Base-by-base conservation (phyloP, 2,797 vertebrate species). In the Glossophaga mutica region DNA sequence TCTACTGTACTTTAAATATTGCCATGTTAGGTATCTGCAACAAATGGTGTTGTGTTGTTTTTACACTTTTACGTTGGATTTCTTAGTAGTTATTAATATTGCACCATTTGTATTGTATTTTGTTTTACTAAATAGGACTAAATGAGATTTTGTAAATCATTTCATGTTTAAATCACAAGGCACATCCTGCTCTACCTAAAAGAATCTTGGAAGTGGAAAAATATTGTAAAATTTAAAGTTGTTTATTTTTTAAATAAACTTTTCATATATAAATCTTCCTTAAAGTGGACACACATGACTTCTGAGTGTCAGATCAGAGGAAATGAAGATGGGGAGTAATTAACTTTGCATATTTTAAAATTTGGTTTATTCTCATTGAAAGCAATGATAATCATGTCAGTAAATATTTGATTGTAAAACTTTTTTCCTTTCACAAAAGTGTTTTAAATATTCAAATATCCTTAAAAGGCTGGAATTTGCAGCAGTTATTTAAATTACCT, bases 161-260 rank as follows among this genome's bases (percentile, higher is more conserved):
- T 76, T 92, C 70, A 44, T 96, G 78, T 95, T 96, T 84, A 90
- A 96, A 79, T 70, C 65, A 67, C 73, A 95, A 86, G 83, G 48
- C 91, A 94, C 73, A 87, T 88, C 37, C 76, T 89, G 86, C 78
- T 97, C 90, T 97, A 84, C 90, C 74, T 94, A 87, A 85, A 94
- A 95, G 71, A 90, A 44, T 92, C 68, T 96, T 95, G 21, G 42
- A 96, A 93, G 74, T 97, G 84, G 67, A 79, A 96, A 96, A 96
- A 89, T 94, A 95, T n/a, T 97, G 91, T 97, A 95, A 94, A 92
- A 86, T 94, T 95, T 67, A 83, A 96, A 95, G 50, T 77, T 97
- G 79, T 97, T 94, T 97, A 96, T 96, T 97, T 97, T 97, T 96
- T 59, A 95, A 97, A 94, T 96, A 97, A 97, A 95, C 44, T 81